Evolutionary conservation across 2,888 invertebrate species (phyloP).

Genomic region (Drosophila falleni): DNA sequence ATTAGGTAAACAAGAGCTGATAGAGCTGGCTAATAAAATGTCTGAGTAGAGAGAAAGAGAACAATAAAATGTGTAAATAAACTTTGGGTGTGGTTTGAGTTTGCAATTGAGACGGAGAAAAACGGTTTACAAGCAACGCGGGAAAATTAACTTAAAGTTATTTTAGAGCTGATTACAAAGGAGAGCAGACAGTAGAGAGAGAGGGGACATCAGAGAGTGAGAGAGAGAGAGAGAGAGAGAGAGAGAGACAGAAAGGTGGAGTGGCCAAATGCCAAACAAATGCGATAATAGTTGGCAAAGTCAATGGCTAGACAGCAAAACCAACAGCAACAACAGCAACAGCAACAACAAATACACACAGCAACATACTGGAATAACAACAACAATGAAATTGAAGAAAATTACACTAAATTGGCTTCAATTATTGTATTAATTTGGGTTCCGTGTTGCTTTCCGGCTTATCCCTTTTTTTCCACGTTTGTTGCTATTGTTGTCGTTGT

Average conservation of each 20-base stretch:
- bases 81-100: conserved; percentile 36
- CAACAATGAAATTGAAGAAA: conserved; percentile 80
- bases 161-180: conserved; percentile 51
- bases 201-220: not conserved
- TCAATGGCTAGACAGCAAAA: conserved; percentile 73
- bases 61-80: conserved; percentile 48
- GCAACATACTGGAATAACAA: conserved; percentile 28
- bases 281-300: conserved; percentile 78
- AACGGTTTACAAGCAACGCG: conserved; percentile 36
- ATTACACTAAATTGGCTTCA: conserved; percentile 85
- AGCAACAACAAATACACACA: conserved; percentile 29
- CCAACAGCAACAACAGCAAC: conserved; percentile 51
- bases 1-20: conserved; percentile 61
- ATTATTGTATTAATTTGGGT: conserved; percentile 85
- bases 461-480: conserved; percentile 75
- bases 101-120: conserved; percentile 42
- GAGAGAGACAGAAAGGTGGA: conserved; percentile 30
- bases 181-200: not conserved
- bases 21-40: conserved; percentile 55
- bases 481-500: conserved; percentile 27
- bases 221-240: not conserved
- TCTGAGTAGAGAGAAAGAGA: conserved; percentile 13
- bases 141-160: conserved; percentile 56
- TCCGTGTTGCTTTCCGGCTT: conserved; percentile 84
- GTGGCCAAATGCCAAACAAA: conserved; percentile 76